phyloP scores from a whole-genome alignment of 2,113 vertebrate species.

The Neotoma lepida region DNA sequence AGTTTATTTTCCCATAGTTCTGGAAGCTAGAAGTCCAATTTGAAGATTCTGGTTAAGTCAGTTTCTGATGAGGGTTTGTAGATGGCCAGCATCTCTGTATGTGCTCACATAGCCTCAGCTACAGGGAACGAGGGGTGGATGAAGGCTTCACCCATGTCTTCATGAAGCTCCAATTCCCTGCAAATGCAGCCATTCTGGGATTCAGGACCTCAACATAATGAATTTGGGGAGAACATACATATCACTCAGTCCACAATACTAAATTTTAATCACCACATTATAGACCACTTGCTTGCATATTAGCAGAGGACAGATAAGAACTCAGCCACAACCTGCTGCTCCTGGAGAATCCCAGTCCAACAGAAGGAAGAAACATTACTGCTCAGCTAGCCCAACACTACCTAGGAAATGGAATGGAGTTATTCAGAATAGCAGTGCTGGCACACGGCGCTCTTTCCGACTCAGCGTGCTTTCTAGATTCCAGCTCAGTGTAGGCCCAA shows the following conservation, averaged over 20 bases:
- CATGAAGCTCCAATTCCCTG: neutral
- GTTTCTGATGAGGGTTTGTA: neutral
- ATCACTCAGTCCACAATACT: neutral
- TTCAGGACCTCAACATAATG: neutral
- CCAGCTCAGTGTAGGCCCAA: neutral
- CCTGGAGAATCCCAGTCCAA: neutral
- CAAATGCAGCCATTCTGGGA: neutral
- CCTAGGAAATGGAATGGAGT: neutral
- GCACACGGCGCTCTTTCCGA: neutral
- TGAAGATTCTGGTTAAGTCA: neutral
- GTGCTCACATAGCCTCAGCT: neutral
- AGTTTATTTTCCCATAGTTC: constrained; percentile 38
- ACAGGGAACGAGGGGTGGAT: neutral
- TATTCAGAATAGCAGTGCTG: neutral
- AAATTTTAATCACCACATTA: neutral
- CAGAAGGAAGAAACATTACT: neutral
- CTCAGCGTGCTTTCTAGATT: constrained; percentile 4
- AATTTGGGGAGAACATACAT: neutral
- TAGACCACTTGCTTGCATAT: neutral
- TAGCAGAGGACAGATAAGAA: neutral
- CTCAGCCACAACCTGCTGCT: neutral
- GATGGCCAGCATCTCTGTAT: neutral
- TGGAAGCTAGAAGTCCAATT: neutral
- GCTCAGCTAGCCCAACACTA: neutral
- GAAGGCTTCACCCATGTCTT: neutral